These are phyloP conservation scores for Dendroctonus valens DNA, from an alignment of 1,140 invertebrate genomes.

Conservation along the genomic window DNA sequence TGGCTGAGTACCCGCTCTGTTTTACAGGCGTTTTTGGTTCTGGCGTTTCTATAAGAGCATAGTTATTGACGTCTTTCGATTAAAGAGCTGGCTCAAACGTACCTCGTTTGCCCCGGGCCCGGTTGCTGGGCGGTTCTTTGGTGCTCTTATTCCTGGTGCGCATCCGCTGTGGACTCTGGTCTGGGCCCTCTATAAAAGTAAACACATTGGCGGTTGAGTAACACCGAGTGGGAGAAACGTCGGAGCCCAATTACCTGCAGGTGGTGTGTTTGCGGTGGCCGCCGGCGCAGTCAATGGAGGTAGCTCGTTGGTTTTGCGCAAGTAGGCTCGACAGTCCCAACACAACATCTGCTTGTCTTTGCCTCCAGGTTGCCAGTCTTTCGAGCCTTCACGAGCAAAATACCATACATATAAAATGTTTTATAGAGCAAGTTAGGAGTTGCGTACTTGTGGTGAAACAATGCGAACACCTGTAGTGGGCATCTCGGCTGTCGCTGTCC, in stretches of 20 bases:
- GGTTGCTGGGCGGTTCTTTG: constrained; percentile 61
- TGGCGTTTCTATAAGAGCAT: constrained; percentile 61
- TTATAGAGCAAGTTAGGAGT: no score
- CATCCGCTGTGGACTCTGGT: constrained; percentile 81
- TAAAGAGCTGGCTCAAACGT: not conserved
- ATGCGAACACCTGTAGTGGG: constrained; percentile 53
- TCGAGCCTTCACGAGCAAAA: constrained; percentile 40
- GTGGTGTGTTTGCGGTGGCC: constrained; percentile 37
- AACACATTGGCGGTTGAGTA: not conserved
- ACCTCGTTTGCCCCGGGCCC: constrained; percentile 50
- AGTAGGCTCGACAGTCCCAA: constrained; percentile 77
- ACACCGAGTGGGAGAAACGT: not conserved
- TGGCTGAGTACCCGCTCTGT: constrained; percentile 44
- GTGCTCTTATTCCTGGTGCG: constrained; percentile 79
- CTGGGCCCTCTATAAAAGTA: constrained; percentile 61
- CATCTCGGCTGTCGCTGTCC: constrained; percentile 76
- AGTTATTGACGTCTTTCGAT: no score
- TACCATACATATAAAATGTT: no score
- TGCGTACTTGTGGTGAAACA: constrained; percentile 66
- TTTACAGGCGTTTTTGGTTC: constrained; percentile 62
- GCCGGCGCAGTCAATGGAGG: constrained; percentile 54
- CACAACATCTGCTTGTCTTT: constrained; percentile 77
- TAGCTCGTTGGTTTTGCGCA: constrained; percentile 81
- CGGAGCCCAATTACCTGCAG: constrained; percentile 31
- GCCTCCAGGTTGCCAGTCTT: constrained; percentile 71